Percentiles rank a stretch among this genome's conserved stretches.
Conservation (phyloP, 2,888 invertebrate genomes). For the Drosophila multiciliata region DNA sequence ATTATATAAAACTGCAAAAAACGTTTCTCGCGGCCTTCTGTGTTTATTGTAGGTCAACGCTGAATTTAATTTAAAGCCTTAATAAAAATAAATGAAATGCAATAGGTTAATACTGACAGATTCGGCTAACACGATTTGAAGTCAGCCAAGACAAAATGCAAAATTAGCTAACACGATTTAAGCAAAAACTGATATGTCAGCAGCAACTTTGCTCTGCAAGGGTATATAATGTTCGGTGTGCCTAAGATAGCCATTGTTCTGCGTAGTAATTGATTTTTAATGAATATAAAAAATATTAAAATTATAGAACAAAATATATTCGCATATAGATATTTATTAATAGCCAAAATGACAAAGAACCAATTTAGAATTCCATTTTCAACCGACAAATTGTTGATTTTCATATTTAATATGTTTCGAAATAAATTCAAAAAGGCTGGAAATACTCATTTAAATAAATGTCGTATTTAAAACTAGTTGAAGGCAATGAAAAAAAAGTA, state of each 20-base stretch:
- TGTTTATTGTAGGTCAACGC: neutral
- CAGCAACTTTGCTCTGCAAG: neutral
- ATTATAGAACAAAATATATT: neutral
- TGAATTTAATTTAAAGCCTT: slow-evolving; percentile 7
- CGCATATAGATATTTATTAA: neutral
- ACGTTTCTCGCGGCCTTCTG: neutral
- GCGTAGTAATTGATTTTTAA: slow-evolving; percentile 19
- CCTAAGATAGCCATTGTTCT: neutral
- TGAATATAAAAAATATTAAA: neutral
- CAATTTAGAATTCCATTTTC: slow-evolving; percentile 5
- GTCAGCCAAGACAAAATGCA: neutral
- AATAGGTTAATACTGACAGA: neutral
- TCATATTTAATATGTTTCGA: neutral
- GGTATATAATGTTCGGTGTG: neutral
- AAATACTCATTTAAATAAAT: neutral
- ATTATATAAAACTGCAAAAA: slow-evolving; percentile 16
- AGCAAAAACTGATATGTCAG: neutral
- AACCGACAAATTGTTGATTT: neutral
- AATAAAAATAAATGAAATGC: neutral
- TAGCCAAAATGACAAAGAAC: neutral
- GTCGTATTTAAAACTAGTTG: neutral
- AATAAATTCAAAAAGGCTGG: neutral
- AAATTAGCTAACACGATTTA: neutral
- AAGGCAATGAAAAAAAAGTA: neutral
- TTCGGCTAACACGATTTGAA: neutral